Conservation (phyloP, 2,113 vertebrate genomes). For the Antennarius striatus region DNA sequence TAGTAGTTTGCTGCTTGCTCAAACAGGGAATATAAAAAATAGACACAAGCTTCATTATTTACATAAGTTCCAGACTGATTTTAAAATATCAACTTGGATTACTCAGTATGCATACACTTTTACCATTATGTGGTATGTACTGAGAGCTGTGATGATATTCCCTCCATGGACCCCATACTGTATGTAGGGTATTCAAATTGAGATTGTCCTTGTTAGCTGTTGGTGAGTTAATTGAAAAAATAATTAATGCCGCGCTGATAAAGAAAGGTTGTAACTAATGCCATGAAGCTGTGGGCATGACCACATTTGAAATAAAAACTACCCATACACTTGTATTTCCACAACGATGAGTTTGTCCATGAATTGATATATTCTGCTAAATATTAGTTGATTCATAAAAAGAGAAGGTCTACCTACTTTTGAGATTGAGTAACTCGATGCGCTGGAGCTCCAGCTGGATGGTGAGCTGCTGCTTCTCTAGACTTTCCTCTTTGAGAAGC, state of each 20-base stretch:
- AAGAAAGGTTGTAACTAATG: background rate
- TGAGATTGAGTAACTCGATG: slow-evolving; percentile 70
- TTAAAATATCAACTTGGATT: too few relatives aligned
- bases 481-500: slow-evolving; percentile 68
- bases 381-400: too few relatives aligned
- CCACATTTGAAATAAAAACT: background rate
- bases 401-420: slow-evolving; percentile 71
- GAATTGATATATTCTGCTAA: background rate
- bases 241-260: background rate
- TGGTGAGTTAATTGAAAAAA: background rate
- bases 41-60: background rate
- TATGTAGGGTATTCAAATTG: background rate
- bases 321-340: background rate
- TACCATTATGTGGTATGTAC: too few relatives aligned
- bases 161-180: background rate
- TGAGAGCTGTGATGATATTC: background rate
- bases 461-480: slow-evolving; percentile 79
- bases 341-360: background rate
- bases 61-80: too few relatives aligned
- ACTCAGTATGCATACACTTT: too few relatives aligned
- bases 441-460: slow-evolving; percentile 71
- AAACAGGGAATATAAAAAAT: too few relatives aligned
- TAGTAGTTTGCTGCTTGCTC: background rate
- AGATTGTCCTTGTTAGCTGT: background rate
- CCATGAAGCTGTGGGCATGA: background rate